Evolutionary conservation across 1,140 invertebrate genomes (phyloP).

Genomic region (Zaprionus kolodkinae): DNA sequence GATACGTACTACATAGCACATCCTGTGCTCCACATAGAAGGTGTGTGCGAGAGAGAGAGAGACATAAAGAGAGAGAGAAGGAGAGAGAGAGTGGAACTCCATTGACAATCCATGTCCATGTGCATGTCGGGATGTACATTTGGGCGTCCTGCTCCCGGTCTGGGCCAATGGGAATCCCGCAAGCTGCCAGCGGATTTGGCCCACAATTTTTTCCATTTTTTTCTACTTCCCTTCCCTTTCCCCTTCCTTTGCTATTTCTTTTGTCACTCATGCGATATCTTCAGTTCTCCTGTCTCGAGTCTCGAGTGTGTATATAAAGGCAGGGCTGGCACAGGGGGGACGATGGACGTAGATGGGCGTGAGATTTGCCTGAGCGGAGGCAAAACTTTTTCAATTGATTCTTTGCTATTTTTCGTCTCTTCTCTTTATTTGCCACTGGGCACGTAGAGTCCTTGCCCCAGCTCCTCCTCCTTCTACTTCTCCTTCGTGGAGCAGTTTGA

Average conservation of each 20-base stretch:
- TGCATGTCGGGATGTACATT: constrained; percentile 53
- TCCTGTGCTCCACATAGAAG: neutral
- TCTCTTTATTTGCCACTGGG: constrained; percentile 57
- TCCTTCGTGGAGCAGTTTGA: constrained; percentile 53
- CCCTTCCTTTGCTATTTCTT: constrained; percentile 54
- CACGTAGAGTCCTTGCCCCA: constrained; percentile 55
- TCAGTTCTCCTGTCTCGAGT: neutral
- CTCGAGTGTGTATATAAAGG: constrained; percentile 52
- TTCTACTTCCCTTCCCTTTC: neutral
- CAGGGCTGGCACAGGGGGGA: too few species aligned
- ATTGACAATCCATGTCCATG: constrained; percentile 68
- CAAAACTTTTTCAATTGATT: constrained; percentile 79
- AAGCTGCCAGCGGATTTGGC: constrained; percentile 73
- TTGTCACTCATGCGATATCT: constrained; percentile 75
- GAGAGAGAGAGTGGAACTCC: constrained; percentile 40
- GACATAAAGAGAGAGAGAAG: too few species aligned
- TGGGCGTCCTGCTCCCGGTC: constrained; percentile 25
- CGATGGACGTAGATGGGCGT: constrained; percentile 49
- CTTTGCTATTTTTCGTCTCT: constrained; percentile 68
- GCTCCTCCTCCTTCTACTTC: neutral
- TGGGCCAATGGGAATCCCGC: constrained; percentile 68
- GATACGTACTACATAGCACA: constrained; percentile 35
- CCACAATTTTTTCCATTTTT: constrained; percentile 57
- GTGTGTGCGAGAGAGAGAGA: neutral
- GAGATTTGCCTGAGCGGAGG: constrained; percentile 41